Evolutionary conservation across 2,888 invertebrate genomes (phyloP), one percentile per base, ranked within the genome.

Genomic region (Serrognathus titanus): DNA sequence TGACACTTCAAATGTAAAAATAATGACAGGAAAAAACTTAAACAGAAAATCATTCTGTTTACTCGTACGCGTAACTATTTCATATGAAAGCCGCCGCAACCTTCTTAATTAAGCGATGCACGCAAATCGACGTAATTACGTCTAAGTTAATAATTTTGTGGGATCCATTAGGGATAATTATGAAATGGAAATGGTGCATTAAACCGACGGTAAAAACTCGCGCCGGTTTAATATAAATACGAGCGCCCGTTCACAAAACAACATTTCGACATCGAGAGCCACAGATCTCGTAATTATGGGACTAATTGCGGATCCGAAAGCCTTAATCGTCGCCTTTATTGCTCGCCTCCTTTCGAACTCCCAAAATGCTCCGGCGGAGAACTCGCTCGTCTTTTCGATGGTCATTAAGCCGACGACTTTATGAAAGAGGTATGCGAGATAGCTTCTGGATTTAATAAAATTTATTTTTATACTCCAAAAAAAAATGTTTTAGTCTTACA

Each of bases 321-420:
- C 52, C 47, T 57, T 57, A 57, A 57, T 57, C 51, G 56, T 57
- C 45, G 20, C 47, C 51, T 51, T 57, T 57, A 52, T 57, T 43
- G 45, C 45, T 31, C 24, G 24, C 24, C 24, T 31, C 24, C 24
- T 31, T 31, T 31, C 24, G 24, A 31, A 31, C 24, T 31, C 24
- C 24, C 24, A 31, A 31, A 31, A 31, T 31, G 24, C 24, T 31
- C 24, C 24, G 24, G 24, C 16, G 16, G 2, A 16, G 16, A 16
- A 31, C 24, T 16, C 16, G 16, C 24, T 6, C 24, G 24, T 31
- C 24, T 31, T 31, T 31, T 31, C 24, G 24, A 7, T 31, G 24
- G 24, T 31, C 24, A 31, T 31, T 31, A 31, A 31, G 24, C 24
- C 6, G 24, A 31, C 24, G 24, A 31, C 6, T 31, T 31, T 31